phyloP scores from a whole-genome alignment of 2,797 vertebrate genomes.

The Tenualosa thibaudeaui region DNA sequence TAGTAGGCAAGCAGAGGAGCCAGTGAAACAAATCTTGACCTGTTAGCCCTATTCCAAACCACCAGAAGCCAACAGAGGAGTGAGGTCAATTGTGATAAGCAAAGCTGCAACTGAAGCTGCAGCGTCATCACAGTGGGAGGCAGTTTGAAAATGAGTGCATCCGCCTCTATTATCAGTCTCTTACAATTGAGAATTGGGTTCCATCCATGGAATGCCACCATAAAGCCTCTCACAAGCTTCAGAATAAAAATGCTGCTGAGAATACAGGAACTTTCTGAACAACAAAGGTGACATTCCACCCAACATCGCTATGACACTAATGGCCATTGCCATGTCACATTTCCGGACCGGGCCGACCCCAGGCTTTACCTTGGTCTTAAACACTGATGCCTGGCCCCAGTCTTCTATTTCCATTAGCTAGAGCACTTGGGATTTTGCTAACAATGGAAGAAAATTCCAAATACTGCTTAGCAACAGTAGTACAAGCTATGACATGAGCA shows the following conservation, averaged over 20 bases:
- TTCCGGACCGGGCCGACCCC: too few species aligned
- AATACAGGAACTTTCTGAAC: conserved; percentile 22
- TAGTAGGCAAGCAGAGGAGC: background rate
- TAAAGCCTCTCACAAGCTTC: conserved; percentile 18
- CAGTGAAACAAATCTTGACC: background rate
- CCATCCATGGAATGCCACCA: conserved; percentile 44
- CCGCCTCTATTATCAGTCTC: conserved; percentile 49
- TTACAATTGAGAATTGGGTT: conserved; percentile 44
- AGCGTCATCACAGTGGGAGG: conserved; percentile 47
- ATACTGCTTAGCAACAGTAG: too few species aligned
- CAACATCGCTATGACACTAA: too few species aligned
- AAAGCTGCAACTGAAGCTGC: conserved; percentile 34
- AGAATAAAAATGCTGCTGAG: background rate
- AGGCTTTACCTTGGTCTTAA: too few species aligned
- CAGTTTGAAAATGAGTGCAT: conserved; percentile 45
- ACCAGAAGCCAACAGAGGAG: conserved; percentile 50
- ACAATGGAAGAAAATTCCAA: too few species aligned
- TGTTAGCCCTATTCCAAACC: conserved; percentile 29
- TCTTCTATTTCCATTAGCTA: too few species aligned
- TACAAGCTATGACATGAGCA: too few species aligned
- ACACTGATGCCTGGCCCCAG: too few species aligned
- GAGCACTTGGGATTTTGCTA: too few species aligned
- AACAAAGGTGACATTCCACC: too few species aligned
- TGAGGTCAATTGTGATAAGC: conserved; percentile 62
- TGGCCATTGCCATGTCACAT: too few species aligned